Conservation (phyloP, 2,797 vertebrate species). For the Premnoplex brunnescens region DNA sequence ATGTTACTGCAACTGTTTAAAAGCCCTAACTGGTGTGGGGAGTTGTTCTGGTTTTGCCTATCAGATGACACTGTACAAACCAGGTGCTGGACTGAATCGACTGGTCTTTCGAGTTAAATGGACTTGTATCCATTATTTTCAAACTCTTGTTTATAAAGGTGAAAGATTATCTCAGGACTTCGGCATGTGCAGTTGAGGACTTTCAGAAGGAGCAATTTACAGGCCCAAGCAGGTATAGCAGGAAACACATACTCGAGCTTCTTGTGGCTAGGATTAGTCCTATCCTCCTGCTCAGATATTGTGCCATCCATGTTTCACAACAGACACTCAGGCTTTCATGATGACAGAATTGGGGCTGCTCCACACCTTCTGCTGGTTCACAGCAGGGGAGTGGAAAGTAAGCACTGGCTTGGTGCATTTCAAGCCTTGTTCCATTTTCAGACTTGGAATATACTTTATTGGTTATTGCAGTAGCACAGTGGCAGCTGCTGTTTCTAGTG, state of each 20-base stretch:
- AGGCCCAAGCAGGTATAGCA: neutral
- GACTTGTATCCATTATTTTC: neutral
- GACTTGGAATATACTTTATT: neutral
- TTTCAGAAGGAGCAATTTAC: neutral
- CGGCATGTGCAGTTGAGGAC: neutral
- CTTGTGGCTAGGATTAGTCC: neutral
- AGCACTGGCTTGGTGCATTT: neutral
- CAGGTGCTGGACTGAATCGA: neutral
- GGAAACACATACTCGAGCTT: neutral
- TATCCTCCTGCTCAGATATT: neutral
- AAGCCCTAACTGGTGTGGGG: neutral
- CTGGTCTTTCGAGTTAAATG: neutral
- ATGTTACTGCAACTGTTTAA: neutral
- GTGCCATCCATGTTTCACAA: neutral
- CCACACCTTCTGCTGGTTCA: neutral
- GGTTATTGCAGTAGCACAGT: neutral
- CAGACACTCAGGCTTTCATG: neutral
- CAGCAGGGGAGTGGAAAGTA: neutral
- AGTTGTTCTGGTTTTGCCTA: neutral
- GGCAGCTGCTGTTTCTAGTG: neutral
- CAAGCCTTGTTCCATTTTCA: neutral
- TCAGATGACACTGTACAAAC: neutral
- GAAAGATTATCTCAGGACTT: neutral
- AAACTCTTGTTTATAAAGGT: neutral
- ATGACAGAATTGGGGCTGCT: neutral